phyloP scores from a whole-genome alignment of 2,888 invertebrate genomes.

The Frankliniella fusca region DNA sequence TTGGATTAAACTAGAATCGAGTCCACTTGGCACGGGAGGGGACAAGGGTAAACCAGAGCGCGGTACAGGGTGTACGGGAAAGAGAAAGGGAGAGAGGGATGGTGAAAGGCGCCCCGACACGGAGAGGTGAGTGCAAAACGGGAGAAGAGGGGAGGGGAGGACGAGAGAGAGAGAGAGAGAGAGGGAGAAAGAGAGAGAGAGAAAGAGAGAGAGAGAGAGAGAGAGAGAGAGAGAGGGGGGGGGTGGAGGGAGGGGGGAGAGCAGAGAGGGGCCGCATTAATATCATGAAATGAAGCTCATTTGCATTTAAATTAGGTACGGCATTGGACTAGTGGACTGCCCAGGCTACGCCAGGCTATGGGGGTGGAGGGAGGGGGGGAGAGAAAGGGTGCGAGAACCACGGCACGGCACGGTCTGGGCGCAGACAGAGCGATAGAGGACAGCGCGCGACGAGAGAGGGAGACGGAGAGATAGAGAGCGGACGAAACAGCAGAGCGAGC shows the following conservation, averaged over 20 bases:
- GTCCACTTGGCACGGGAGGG: not conserved
- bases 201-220: constrained; percentile 40
- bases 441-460: not conserved
- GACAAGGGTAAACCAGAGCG: not conserved
- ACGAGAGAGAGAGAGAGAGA: constrained; percentile 42
- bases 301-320: constrained; percentile 81
- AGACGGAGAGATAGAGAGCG: not conserved
- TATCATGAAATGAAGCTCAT: constrained; percentile 84
- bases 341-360: constrained; percentile 1
- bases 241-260: constrained; percentile 46
- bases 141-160: constrained; percentile 42
- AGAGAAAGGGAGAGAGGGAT: constrained; percentile 32
- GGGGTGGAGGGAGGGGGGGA: constrained; percentile 26
- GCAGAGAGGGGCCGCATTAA: constrained; percentile 65
- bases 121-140: constrained; percentile 15
- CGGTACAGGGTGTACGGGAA: constrained; percentile 26
- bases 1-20: not conserved
- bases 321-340: constrained; percentile 37
- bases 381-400: not conserved
- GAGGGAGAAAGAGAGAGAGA: constrained; percentile 41
- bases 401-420: not conserved
- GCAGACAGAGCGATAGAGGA: constrained; percentile 16
- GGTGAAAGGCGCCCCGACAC: constrained; percentile 30
- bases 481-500: too few relatives aligned
- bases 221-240: constrained; percentile 42